A percentile compares a stretch with the other conserved stretches of the same genome.
Conservation (phyloP, 2,113 vertebrate species). For the Gasterosteus nipponicus region DNA sequence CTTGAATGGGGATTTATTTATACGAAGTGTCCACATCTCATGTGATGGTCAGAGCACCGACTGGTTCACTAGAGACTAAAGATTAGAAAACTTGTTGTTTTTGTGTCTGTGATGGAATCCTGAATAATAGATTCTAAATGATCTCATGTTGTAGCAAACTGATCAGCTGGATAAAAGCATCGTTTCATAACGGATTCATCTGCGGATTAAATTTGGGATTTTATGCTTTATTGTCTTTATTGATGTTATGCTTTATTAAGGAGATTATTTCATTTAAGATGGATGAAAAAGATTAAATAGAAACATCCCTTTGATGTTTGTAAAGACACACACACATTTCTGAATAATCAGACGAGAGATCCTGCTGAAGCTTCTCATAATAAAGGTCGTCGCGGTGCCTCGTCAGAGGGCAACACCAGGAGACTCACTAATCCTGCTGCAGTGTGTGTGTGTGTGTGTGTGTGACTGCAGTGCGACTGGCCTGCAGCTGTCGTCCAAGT, state of each 20-base stretch:
- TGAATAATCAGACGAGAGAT: neutral
- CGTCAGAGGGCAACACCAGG: slow-evolving; percentile 2
- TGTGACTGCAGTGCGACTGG: slow-evolving; percentile 33
- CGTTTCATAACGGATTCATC: too few relatives aligned
- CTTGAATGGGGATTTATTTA: too few relatives aligned
- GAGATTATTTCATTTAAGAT: neutral
- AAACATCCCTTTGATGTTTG: neutral
- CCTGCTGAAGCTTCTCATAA: neutral
- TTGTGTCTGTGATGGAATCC: too few relatives aligned
- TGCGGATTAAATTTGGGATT: neutral
- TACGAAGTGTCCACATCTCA: too few relatives aligned
- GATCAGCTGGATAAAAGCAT: too few relatives aligned
- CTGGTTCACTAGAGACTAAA: too few relatives aligned
- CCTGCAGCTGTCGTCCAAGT: slow-evolving; percentile 62
- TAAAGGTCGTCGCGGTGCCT: slow-evolving; percentile 24
- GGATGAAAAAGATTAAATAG: neutral
- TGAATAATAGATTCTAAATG: too few relatives aligned
- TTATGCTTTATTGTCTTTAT: neutral
- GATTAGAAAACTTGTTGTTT: too few relatives aligned
- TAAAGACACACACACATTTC: neutral
- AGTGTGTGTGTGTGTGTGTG: slow-evolving; percentile 16
- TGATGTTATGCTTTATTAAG: neutral
- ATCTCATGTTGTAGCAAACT: too few relatives aligned
- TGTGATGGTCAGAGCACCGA: too few relatives aligned
- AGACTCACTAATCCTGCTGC: slow-evolving; percentile 28